Percentiles rank a stretch among this genome's conserved stretches.
phyloP scores from a whole-genome alignment of 2,888 invertebrate species.

The Trachelus tabidus region DNA sequence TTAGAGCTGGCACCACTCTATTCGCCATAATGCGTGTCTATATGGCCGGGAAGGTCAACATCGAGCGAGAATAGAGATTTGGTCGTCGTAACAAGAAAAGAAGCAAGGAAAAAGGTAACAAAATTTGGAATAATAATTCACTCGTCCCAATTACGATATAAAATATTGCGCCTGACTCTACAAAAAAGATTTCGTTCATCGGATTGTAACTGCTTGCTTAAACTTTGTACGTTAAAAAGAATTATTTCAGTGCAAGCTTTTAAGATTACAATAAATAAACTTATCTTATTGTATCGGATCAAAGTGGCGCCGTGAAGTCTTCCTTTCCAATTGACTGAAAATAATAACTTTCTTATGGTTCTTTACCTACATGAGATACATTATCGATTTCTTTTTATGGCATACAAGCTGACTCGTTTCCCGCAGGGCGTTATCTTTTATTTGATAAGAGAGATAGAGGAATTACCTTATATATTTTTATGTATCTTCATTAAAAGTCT shows the following conservation, averaged over 20 bases:
- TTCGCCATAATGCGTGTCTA: slow-evolving; percentile 16
- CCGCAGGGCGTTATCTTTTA: background rate
- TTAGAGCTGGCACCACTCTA: slow-evolving; percentile 21
- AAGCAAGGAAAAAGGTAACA: background rate
- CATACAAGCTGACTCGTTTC: background rate
- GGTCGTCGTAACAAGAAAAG: background rate
- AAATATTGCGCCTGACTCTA: background rate
- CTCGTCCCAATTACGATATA: background rate
- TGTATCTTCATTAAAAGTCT: background rate
- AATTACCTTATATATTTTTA: background rate
- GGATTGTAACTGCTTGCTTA: background rate
- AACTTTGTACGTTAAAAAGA: background rate
- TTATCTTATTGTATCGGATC: background rate
- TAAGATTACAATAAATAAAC: background rate
- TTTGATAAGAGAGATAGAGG: background rate
- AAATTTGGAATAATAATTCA: background rate
- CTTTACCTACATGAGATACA: background rate
- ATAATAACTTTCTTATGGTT: background rate
- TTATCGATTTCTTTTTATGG: background rate
- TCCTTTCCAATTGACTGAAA: background rate
- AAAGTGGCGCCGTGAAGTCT: background rate
- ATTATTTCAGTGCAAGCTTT: background rate
- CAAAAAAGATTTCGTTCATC: background rate
- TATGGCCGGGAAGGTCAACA: slow-evolving; percentile 1
- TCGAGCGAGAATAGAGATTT: background rate